These are phyloP conservation scores for Brachyalestes nurse DNA, from an alignment of 2,797 vertebrate genomes.

Conservation along the genomic window DNA sequence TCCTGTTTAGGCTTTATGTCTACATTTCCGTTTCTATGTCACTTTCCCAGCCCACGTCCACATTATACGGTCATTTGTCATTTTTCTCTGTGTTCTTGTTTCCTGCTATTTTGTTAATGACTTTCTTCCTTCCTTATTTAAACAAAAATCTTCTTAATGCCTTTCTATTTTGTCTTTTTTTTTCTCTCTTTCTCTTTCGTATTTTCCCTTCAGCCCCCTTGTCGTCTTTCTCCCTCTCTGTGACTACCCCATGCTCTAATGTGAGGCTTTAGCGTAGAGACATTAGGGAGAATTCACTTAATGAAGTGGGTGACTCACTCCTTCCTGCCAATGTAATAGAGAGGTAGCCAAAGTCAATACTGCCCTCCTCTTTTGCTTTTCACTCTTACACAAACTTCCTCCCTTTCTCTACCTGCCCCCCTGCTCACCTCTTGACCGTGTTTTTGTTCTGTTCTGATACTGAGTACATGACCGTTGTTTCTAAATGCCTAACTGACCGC, in stretches of 20 bases:
- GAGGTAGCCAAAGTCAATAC: background rate
- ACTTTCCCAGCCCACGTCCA: too few relatives aligned
- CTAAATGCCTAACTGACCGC: background rate
- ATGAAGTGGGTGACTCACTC: conserved; percentile 28
- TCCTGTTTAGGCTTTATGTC: background rate
- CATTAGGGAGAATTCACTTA: conserved; percentile 2
- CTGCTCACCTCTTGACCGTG: background rate
- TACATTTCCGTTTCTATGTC: conserved; percentile 47
- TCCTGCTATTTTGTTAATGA: background rate
- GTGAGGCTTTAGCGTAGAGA: background rate
- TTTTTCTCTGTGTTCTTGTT: background rate
- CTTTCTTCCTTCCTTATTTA: background rate
- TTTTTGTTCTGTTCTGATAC: conserved; percentile 5
- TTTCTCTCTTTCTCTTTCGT: conserved; percentile 36
- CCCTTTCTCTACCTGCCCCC: background rate
- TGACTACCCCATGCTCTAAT: conserved; percentile 56
- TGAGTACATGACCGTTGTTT: background rate
- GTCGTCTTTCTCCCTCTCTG: conserved; percentile 59
- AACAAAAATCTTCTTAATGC: background rate
- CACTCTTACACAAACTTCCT: conserved; percentile 17
- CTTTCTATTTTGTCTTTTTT: conserved; percentile 36
- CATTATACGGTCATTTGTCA: background rate
- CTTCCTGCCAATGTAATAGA: conserved; percentile 9
- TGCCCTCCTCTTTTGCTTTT: background rate
- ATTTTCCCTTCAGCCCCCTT: conserved; percentile 53